Evolutionary conservation across 2,888 invertebrate species (phyloP).

Genomic region (Graphium colonna): DNA sequence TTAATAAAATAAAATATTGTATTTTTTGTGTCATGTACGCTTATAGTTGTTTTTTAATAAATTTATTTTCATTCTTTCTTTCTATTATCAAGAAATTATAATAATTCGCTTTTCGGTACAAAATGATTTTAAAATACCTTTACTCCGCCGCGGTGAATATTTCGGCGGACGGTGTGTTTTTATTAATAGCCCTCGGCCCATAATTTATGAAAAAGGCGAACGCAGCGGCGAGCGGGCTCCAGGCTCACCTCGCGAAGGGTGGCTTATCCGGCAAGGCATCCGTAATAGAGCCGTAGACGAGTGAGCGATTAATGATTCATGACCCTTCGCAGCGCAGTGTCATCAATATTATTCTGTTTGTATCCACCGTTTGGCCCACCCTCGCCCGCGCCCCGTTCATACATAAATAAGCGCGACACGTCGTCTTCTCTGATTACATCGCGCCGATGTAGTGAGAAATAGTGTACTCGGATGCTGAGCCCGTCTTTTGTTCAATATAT

Average conservation of each 20-base stretch:
- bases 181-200: conserved; percentile 15
- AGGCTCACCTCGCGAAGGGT: conserved; percentile 63
- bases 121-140: too few relatives aligned
- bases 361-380: conserved; percentile 75
- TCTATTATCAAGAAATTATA: too few relatives aligned
- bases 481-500: conserved; percentile 76
- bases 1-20: too few relatives aligned
- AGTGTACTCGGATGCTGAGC: conserved; percentile 75
- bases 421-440: conserved; percentile 81
- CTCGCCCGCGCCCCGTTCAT: conserved; percentile 77
- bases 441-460: conserved; percentile 79
- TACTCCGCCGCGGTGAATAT: background rate
- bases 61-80: too few relatives aligned
- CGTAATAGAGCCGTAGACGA: conserved; percentile 78
- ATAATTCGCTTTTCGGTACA: too few relatives aligned
- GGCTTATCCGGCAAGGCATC: conserved; percentile 72
- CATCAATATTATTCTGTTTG: conserved; percentile 81
- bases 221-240: conserved; percentile 37
- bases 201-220: conserved; percentile 45
- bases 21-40: too few relatives aligned
- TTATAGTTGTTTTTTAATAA: too few relatives aligned
- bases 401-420: conserved; percentile 80
- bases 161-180: background rate
- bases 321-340: conserved; percentile 78
- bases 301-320: conserved; percentile 80